Conservation (phyloP, 1,140 invertebrate genomes). For the Phymastichus coffea region DNA sequence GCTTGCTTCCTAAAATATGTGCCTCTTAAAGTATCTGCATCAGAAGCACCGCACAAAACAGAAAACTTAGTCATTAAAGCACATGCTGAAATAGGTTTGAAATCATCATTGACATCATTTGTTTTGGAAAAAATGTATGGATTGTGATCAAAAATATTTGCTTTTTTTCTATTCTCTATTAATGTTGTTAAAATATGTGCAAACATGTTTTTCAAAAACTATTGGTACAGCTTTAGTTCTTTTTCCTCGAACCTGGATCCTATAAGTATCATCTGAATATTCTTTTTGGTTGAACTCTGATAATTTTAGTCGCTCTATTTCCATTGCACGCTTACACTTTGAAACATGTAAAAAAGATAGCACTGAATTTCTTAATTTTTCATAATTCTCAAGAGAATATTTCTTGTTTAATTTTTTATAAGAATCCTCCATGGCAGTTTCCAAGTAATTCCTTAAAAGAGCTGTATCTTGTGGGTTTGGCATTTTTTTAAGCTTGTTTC, state of each 20-base stretch:
- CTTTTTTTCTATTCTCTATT: neutral
- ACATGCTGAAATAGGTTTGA: neutral
- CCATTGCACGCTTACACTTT: neutral
- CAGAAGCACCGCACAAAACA: neutral
- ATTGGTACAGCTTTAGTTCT: neutral
- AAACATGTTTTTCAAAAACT: neutral
- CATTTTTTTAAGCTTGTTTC: slow-evolving; percentile 16
- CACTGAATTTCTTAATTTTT: neutral
- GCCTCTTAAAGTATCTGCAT: neutral
- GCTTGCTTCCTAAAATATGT: slow-evolving; percentile 9
- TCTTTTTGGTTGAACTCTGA: neutral
- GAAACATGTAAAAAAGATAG: neutral
- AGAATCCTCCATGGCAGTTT: neutral
- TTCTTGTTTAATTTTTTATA: neutral
- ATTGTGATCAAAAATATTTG: neutral
- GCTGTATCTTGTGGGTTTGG: slow-evolving; percentile 7
- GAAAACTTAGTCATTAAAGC: too few relatives aligned
- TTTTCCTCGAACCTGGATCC: neutral
- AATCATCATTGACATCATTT: neutral
- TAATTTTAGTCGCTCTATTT: neutral
- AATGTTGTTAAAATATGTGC: neutral
- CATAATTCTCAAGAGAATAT: neutral
- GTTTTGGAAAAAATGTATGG: neutral
- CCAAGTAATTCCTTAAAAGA: neutral
- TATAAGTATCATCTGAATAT: too few relatives aligned